phyloP scores from a whole-genome alignment of 1,140 invertebrate genomes.

The Penaeus japonicus region DNA sequence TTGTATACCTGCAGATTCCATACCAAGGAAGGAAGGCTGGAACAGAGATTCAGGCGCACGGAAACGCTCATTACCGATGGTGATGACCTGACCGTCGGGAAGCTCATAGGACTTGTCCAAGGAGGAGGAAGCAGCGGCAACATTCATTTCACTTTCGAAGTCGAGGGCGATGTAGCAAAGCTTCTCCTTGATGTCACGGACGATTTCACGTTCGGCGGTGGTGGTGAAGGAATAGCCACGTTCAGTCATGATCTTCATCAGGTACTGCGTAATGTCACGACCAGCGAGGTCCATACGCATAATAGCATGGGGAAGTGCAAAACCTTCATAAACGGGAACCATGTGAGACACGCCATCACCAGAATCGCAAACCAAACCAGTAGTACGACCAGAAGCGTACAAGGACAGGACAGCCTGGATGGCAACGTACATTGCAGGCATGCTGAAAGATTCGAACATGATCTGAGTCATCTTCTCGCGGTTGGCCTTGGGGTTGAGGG shows the following conservation, averaged over 20 bases:
- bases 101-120: constrained; percentile 87
- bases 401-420: constrained; percentile 8
- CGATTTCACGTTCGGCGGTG: neutral
- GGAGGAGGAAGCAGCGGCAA: constrained; percentile 84
- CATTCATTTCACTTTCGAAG: too few species aligned
- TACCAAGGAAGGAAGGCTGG: constrained; percentile 83
- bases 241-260: constrained; percentile 62
- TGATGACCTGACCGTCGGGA: constrained; percentile 91
- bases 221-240: constrained; percentile 9
- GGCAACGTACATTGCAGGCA: neutral
- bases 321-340: neutral
- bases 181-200: constrained; percentile 8
- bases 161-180: too few species aligned
- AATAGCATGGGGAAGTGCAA: constrained; percentile 83
- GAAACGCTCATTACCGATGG: constrained; percentile 92
- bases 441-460: too few species aligned
- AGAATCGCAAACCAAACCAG: neutral
- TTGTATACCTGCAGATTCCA: constrained; percentile 81
- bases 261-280: constrained; percentile 86
- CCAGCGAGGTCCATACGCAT: constrained; percentile 86
- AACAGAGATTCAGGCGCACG: constrained; percentile 85
- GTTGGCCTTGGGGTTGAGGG: too few species aligned
- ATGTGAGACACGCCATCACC: neutral
- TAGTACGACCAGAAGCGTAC: neutral
- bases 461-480: too few species aligned